Base-by-base conservation (phyloP, 2,888 invertebrate species). In the Nebria salina region DNA sequence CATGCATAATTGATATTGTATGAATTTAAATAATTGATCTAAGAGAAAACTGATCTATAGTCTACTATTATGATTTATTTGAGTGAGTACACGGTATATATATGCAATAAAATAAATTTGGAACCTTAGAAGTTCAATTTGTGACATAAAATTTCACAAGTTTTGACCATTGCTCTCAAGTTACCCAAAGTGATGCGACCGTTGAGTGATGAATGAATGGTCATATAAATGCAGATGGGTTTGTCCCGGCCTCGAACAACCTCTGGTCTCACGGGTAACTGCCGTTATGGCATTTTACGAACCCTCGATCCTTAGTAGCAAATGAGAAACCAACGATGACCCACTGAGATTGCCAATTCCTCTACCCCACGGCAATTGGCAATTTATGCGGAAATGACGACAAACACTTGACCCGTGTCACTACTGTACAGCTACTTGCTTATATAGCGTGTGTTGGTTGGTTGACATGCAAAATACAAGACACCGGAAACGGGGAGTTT, bases 191-290 rank as follows among this genome's bases (percentile, higher is more conserved):
- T 54, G 54, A 13, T 54, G 54, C 54, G 54, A 54, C 54, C 13
- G 54, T 54, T 54, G 54, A 54, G 54, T 54, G 54, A 54, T 54
- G 54, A 54, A 54, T 54, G 54, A 54, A 54, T 54, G 54, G 54
- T 54, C 7, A 54, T 54, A 54, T 54, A 54, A 54, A 54, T 54
- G 54, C 54, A 54, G 54, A 54, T 54, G 54, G 54, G 54, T 54
- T 11, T 54, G 54, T 54, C 34, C 11, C 54, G 54, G 54, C 54
- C 54, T 13, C 54, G 54, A 13, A 8, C 54, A 54, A 8, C 54
- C 54, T 54, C 54, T 54, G 54, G 2, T 54, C 54, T 54, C 54
- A 54, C 54, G 54, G 34, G 54, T 54, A 54, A 8, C 8, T 54
- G 54, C 54, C 54, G 54, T 54, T 54, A 4, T 54, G 54, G 54